Evolutionary conservation across 2,797 vertebrate species (phyloP), one percentile per base, ranked within the genome.

Genomic region (Jordanella pulchra): DNA sequence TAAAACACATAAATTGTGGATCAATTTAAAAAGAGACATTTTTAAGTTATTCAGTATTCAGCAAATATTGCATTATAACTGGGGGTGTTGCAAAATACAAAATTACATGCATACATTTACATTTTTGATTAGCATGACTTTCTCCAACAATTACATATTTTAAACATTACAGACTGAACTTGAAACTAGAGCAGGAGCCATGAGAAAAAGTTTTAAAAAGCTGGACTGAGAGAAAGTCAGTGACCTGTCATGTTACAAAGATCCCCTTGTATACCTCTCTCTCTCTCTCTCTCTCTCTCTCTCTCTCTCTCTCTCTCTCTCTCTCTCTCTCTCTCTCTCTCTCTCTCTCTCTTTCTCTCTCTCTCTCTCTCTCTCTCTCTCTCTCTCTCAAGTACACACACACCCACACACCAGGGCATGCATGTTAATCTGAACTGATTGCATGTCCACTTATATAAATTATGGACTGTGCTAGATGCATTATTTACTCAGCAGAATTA

Each of bases 361-460:
- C 72, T 74, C 75, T 61, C 71, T 71, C 48, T 60, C 76, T 75
- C 66, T 67, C 73, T 75, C 76, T 58, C 71, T 72, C 73, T 55
- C 65, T 54, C 70, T 71, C 67, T 75, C 70, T 71, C 76, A 77
- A 68, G 75, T 60, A 80, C 64, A 69, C 65, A 71, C 50, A 58
- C 77, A 73, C 73, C 72, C 67, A 74, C 72, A 84, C 69, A 82
- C 82, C 13, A 61, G 76, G 64, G 72, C 84, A 70, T 89, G 89
- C 91, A 90, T 79, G 91, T 90, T 94, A 93, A 95, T 93, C 87
- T 92, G 88, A 94, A 92, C 87, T 94, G 93, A 94, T 95, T 92
- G 92, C 92, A 93, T 94, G 92, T 94, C 93, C 93, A 93, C 92
- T 95, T 94, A 94, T 91, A 94, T 95, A 93, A 94, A 94, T 94